Base-by-base conservation (phyloP, 2,797 vertebrate genomes). In the Crotalus adamanteus region DNA sequence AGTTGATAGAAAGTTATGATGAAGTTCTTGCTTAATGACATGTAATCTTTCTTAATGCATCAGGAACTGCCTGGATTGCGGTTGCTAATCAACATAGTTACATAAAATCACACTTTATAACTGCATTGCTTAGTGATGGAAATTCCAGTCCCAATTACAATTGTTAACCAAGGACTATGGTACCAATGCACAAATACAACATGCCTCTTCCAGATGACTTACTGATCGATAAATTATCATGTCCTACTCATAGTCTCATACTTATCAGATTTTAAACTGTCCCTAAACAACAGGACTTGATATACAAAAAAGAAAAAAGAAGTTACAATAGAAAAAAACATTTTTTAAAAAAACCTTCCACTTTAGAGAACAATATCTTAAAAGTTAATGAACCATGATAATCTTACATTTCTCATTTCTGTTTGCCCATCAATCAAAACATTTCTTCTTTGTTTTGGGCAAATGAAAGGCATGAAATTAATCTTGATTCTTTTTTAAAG, bases 371-470 rank as follows among this genome's bases (percentile, higher is more conserved):
- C 59, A 5, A 3, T n/a, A 53, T 92, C 95, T 95, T 94, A 0
- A 1, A 93, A 14, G 90, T 92, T 94, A 92, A n/a, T 90, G 18
- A 1, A 18, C 3, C 60, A 5, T 18, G 3, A 6, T 42, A 0
- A 47, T 78, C 0, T 69, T 87, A 91, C 0, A 26, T 86, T 94
- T 93, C 69, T 78, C 11, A 89, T 91, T 51, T 86, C 26, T 89
- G 4, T 89, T 87, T 89, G 90, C 90, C n/a, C 6, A 88, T 90
- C 83, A 1, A 93, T n/a, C 22, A 85, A 69, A 92, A 14, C 53
- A 92, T 83, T 94, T 87, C 69, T 90, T 56, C 11, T 94, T 94
- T 93, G 31, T 92, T 88, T 83, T 92, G 51, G 78, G 83, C 8
- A 94, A 94, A 83, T 2, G 89, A 91, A 93, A 88, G 1, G 13